A percentile compares a stretch with the other conserved stretches of the same genome.
Conservation (phyloP, 1,140 invertebrate genomes). For the Drosophila rufa region DNA sequence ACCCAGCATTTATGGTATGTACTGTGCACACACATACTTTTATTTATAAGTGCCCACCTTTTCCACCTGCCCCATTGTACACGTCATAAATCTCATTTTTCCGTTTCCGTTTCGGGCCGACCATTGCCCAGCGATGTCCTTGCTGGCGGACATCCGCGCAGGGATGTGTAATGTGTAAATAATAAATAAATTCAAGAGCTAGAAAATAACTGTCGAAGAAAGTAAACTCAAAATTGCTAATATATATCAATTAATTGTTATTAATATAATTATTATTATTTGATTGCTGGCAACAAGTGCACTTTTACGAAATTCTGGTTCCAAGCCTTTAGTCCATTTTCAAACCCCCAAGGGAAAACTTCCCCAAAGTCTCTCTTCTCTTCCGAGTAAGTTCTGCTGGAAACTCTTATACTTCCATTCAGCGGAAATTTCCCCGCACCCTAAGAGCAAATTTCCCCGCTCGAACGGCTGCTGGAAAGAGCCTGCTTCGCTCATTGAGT, state of each 20-base stretch:
- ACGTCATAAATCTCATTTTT: constrained; percentile 83
- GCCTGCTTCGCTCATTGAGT: constrained; percentile 23
- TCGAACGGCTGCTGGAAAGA: constrained; percentile 10
- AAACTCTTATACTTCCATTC: constrained; percentile 68
- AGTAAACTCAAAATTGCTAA: background rate
- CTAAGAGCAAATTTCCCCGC: constrained; percentile 58
- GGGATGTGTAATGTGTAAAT: constrained; percentile 16
- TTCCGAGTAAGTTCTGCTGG: background rate
- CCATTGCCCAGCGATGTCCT: constrained; percentile 48
- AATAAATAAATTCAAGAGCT: constrained; percentile 33
- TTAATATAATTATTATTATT: background rate
- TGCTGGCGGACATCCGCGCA: background rate
- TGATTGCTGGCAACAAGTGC: constrained; percentile 58
- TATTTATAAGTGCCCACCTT: constrained; percentile 44
- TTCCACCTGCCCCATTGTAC: constrained; percentile 55
- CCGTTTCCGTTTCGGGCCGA: constrained; percentile 66
- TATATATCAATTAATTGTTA: background rate
- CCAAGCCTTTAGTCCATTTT: constrained; percentile 44
- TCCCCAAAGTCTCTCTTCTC: constrained; percentile 16
- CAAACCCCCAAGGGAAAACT: constrained; percentile 26
- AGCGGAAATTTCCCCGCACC: constrained; percentile 17
- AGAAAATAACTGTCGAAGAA: background rate
- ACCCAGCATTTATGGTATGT: constrained; percentile 77
- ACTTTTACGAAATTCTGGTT: constrained; percentile 20
- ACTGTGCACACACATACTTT: constrained; percentile 55